Conservation (phyloP, 2,888 invertebrate genomes). For the Mythimna lalbum region DNA sequence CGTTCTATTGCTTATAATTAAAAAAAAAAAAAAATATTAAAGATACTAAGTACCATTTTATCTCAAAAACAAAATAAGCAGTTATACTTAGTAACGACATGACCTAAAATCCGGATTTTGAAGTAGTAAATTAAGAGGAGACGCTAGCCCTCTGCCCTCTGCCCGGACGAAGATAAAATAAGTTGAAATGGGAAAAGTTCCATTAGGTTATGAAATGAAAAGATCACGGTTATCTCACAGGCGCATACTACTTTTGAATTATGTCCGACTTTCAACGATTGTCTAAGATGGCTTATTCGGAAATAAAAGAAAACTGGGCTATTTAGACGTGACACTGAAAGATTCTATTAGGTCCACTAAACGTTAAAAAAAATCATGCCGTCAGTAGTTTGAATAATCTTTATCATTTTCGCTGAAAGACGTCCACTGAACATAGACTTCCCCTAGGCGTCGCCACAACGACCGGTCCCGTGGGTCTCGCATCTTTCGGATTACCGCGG, state of each 20-base stretch:
- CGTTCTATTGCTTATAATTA: no score
- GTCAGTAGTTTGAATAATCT: no score
- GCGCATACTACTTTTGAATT: conserved; percentile 84
- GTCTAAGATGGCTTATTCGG: conserved; percentile 66
- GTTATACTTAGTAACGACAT: conserved; percentile 41
- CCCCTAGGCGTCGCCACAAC: no score
- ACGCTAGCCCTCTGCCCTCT: conserved; percentile 65
- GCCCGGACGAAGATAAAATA: conserved; percentile 77
- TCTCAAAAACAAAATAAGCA: conserved; percentile 11
- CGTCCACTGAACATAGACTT: no score
- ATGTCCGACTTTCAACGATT: conserved; percentile 74
- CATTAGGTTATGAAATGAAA: conserved; percentile 87
- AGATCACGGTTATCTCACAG: conserved; percentile 83
- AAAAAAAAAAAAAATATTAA: no score
- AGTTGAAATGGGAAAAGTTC: conserved; percentile 89
- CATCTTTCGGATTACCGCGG: no score
- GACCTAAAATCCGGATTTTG: conserved; percentile 74
- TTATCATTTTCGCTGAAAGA: no score
- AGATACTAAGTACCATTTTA: no score
- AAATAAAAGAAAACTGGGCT: conserved; percentile 37
- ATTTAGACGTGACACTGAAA: background rate
- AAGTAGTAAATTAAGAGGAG: conserved; percentile 75
- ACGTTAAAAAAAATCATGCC: no score
- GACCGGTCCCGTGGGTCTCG: no score
- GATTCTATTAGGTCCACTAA: no score